Conservation (phyloP, 2,888 invertebrate genomes). For the Xylota segnis region DNA sequence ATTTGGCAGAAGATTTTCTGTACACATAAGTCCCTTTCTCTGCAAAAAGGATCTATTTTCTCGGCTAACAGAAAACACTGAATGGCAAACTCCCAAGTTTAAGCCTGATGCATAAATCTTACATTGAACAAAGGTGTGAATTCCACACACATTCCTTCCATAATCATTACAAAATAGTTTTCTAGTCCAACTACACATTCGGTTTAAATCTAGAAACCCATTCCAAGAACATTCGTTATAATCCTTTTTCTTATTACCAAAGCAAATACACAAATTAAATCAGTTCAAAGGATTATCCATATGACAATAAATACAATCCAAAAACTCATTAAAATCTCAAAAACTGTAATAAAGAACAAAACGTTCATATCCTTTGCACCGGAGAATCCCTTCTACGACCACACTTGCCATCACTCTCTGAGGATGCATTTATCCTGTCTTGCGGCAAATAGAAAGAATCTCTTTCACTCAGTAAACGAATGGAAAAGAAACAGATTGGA, state of each 20-base stretch:
- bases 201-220: background rate
- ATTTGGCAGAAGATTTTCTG: too few relatives aligned
- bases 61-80: background rate
- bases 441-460: slow-evolving; percentile 23
- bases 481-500: slow-evolving; percentile 37
- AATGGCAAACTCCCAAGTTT: background rate
- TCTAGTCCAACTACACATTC: background rate
- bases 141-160: slow-evolving; percentile 7
- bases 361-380: slow-evolving; percentile 23
- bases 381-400: background rate
- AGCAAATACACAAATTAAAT: slow-evolving; percentile 60
- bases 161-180: background rate
- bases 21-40: too few relatives aligned
- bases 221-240: slow-evolving; percentile 37
- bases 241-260: slow-evolving; percentile 48
- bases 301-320: slow-evolving; percentile 63
- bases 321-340: slow-evolving; percentile 74
- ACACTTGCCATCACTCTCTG: slow-evolving; percentile 17
- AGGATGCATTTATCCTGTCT: slow-evolving; percentile 37
- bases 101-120: background rate
- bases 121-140: slow-evolving; percentile 18
- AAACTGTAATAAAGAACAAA: slow-evolving; percentile 35
- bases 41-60: too few relatives aligned
- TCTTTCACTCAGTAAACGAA: slow-evolving; percentile 36
- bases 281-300: slow-evolving; percentile 63